Conservation (phyloP, 2,797 vertebrate genomes). For the Acipenser transmontanus region DNA sequence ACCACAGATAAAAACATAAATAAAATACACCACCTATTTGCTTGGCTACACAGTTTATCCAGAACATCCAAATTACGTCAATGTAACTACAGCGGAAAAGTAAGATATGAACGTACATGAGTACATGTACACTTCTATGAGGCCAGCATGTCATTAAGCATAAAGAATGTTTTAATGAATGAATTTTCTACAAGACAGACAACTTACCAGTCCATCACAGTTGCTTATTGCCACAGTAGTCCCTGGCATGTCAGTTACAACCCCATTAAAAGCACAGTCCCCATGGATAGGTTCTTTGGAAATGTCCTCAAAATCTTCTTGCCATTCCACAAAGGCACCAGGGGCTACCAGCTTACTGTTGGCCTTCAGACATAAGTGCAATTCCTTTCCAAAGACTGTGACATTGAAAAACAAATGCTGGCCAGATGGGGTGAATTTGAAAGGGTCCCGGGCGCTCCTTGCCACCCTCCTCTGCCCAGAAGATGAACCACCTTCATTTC, state of each 20-base stretch:
- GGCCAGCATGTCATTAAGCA: too few species aligned
- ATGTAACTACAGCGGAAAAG: too few species aligned
- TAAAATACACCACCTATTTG: too few species aligned
- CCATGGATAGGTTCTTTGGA: slow-evolving; percentile 64
- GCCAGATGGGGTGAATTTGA: slow-evolving; percentile 29
- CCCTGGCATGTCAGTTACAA: slow-evolving; percentile 80
- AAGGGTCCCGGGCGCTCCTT: slow-evolving; percentile 58
- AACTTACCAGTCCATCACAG: slow-evolving; percentile 93
- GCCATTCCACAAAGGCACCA: slow-evolving; percentile 80
- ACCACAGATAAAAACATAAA: too few species aligned
- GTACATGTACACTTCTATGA: too few species aligned
- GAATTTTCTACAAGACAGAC: not conserved
- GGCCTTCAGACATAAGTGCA: slow-evolving; percentile 82
- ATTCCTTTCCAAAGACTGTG: slow-evolving; percentile 82
- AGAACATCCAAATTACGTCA: too few species aligned
- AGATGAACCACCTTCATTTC: slow-evolving; percentile 20
- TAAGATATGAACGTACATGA: too few species aligned
- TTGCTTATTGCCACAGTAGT: slow-evolving; percentile 94
- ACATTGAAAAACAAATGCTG: slow-evolving; percentile 85
- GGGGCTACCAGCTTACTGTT: slow-evolving; percentile 78
- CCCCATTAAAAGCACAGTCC: slow-evolving; percentile 84
- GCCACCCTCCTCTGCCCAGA: slow-evolving; percentile 52
- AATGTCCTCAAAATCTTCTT: slow-evolving; percentile 80
- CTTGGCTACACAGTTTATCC: too few species aligned
- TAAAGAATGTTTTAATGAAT: too few species aligned